Base-by-base conservation (phyloP, 2,888 invertebrate species). In the Thalpophila matura region DNA sequence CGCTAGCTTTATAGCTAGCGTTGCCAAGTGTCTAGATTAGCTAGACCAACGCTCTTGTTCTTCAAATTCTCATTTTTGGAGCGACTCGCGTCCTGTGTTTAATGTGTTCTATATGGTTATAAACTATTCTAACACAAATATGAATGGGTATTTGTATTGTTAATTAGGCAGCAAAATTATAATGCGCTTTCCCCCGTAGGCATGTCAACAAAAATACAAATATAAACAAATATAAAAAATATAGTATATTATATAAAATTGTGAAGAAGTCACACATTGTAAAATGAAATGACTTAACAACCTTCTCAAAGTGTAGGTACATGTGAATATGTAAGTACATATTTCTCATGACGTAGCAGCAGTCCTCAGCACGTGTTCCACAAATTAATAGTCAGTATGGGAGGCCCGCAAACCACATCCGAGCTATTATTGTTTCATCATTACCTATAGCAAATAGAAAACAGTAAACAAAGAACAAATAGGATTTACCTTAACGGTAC, bases 361-460 rank as follows among this genome's bases (percentile, higher is more conserved):
- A 18, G 29, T 9, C 20, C 33, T 33, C 12, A 38, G 43, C 53
- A 75, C 62, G 62, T 64, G 64, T 60, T 51, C 45, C 29, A 49
- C 57, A 55, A 53, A 64, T 38, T 27, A 37, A 61, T 70, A 26
- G 43, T n/a, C 22, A 12, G 35, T 29, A 42, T 27, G 38, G 20
- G 55, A 54, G 64, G 51, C 57, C 45, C 35, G 12, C 37, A 43
- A 43, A 60, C 58, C 63, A 46, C 54, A 60, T 26, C 29, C 14
- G 12, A 56, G 24, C 27, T 43, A 40, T 53, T 56, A 56, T 60
- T 24, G 33, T 68, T 42, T 49, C 6, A 29, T 40, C 9, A 31
- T 46, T 61, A 37, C 27, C 10, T n/a, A 16, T 22, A 40, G 31
- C 4, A 38, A 16, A 46, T 27, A 33, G 14, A 31, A 56, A 43